Base-by-base conservation (phyloP, 2,888 invertebrate genomes). In the Cataglyphis rosenhaueri region DNA sequence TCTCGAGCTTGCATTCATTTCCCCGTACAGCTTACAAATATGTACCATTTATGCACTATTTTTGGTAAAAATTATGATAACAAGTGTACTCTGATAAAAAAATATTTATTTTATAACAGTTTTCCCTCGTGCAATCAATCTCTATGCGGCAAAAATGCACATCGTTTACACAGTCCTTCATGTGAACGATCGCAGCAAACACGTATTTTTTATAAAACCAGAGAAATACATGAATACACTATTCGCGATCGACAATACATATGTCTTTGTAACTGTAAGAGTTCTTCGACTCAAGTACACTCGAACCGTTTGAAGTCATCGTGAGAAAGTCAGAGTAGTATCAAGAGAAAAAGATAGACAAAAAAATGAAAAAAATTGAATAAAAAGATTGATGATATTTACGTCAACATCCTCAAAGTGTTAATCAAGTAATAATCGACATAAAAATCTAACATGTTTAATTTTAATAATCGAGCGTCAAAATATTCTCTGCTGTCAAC, bases 221-320 rank as follows among this genome's bases (percentile, higher is more conserved):
- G 65, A 65, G 82, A 62, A 81, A 85, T 68, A 52, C 70, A 83
- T 57, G 76, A 82, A 78, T 83, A 89, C 82, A 73, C 61, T 87
- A 84, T 81, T 81, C 85, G 84, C 85, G 83, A 86, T 90, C 85
- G 85, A 82, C 86, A 85, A 86, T 86, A 41, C 41, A 81, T 87
- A 84, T 87, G 86, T 87, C 86, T 90, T 87, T 85, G 86, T 87
- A 85, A 87, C 86, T 88, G 83, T 75, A 82, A 90, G 90, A 86
- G 87, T 86, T 84, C 90, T 89, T 86, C 81, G 87, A 59, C 83
- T 89, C 82, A 83, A 90, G 90, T 73, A 68, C 81, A 84, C 90
- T 86, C 86, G 79, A 86, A 90, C 81, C 86, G 86, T 89, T 90
- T 88, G 89, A 90, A 90, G 89, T 87, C 87, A 90, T 89, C 83